Base-by-base conservation (phyloP, 2,113 vertebrate species). In the Esox niger region DNA sequence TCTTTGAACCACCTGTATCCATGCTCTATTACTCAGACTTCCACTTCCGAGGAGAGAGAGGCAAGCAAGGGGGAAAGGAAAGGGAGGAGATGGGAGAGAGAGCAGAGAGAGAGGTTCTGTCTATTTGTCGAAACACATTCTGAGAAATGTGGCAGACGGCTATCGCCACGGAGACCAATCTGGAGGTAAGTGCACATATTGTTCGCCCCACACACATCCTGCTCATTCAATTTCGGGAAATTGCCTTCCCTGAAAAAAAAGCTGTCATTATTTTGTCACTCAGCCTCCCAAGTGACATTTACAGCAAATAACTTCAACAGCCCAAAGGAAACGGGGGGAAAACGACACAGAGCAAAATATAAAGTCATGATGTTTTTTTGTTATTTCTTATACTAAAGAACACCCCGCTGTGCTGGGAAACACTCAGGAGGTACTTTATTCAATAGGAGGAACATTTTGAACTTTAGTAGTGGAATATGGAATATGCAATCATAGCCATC, bases 201-300 rank as follows among this genome's bases (percentile, higher is more conserved):
- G 86, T 87, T 84, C 83, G 79, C 80, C 80, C 80, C 69, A 69
- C 83, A 84, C 82, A 84, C 80, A 88, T 87, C 80, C 86, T 76
- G 78, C 79, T 89, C 83, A 88, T 86, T 91, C 86, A 90, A 86
- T 90, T 89, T 81, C 73, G 75, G 84, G 83, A 90, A 91, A 91
- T 90, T 86, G 86, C 80, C 86, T 73, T 76, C 76, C 79, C 83
- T 88, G 73, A 81, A 88, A 43, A 90, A 89, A 82, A 80, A 77
- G 80, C 82, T 87, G 86, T 88, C 86, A 90, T 91, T 91, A 90
- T 88, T 88, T 88, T 88, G 86, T 89, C 88, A 88, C 84, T 84
- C 82, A 75, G 77, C 56, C 64, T 88, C 85, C 82, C 86, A 84
- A 81, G 84, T 91, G 91, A 90, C 89, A 90, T 91, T 90, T 89